Evolutionary conservation across 2,797 vertebrate species (phyloP), one percentile per base, ranked within the genome.

Genomic region (Oceanodroma leucorhoa): DNA sequence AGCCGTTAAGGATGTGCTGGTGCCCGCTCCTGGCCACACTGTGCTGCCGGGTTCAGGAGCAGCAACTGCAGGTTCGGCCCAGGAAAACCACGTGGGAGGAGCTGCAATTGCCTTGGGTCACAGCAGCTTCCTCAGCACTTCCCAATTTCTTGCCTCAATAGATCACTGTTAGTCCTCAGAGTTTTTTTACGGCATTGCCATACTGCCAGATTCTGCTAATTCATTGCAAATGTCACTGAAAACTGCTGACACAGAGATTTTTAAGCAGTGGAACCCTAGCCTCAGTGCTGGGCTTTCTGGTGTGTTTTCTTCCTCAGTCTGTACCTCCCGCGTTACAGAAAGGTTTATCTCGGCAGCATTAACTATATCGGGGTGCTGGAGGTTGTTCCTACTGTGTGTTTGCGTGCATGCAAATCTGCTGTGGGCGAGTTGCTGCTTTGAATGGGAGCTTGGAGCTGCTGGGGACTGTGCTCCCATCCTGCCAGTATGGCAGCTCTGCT

Each of bases 101-200:
- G 75, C 81, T 83, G 60, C 64, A n/a, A 0, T 72, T 70, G 62
- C 81, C 21, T 82, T 51, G 62, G 73, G 66, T 76, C 58, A 29
- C 62, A 88, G 61, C 83, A 0, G 77, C 81, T 87, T 85, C 65
- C 79, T 94, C 82, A 83, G 93, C 81, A 50, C 43, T 94, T 85
- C 78, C 78, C 48, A 32, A 1, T 89, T 91, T 83, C 87, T 93
- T 85, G 91, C 93, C 89, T 94, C 78, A 79, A 6, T 48, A 80
- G 81, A 83, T 22, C 62, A 38, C 51, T 71, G 57, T 85, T 94
- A 89, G 92, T 87, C 87, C 82, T 90, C 3, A 1, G 66, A 45
- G 50, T 0, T 4, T 72, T 83, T 94, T 24, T 90, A 62, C 87
- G 87, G 84, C 53, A 3, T 34, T 64, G 46, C 84, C 21, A 4